A percentile compares a stretch with the other conserved stretches of the same genome.
These are phyloP conservation scores for Orthonevra nobilis DNA, from an alignment of 2,888 invertebrate species.

Conservation along the genomic window DNA sequence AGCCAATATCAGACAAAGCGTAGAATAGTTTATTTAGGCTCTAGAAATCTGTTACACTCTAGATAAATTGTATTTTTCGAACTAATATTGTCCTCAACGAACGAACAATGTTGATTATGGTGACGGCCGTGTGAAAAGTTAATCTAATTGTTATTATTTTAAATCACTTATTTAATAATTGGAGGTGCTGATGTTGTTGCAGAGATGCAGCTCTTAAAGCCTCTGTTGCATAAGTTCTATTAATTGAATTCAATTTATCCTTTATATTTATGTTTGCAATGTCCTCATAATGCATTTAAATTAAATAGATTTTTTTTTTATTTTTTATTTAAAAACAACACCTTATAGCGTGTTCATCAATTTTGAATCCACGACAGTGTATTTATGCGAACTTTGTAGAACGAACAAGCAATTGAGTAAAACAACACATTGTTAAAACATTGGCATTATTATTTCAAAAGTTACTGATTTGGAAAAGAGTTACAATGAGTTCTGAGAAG, in stretches of 20 bases:
- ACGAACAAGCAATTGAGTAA: conserved; percentile 42
- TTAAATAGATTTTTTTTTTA: conserved; percentile 40
- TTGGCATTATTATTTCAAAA: no score
- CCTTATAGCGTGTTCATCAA: conserved; percentile 23
- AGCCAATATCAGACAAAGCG: conserved; percentile 46
- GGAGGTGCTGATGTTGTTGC: conserved; percentile 8
- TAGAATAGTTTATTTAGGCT: conserved; percentile 46
- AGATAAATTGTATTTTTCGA: conserved; percentile 56
- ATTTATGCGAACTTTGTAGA: conserved; percentile 36
- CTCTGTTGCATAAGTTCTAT: conserved; percentile 13
- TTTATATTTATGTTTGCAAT: conserved; percentile 26
- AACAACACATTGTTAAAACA: conserved; percentile 7
- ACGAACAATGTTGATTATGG: background rate
- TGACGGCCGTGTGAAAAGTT: background rate
- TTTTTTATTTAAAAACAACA: conserved; percentile 23
- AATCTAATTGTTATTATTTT: conserved; percentile 27
- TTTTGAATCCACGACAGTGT: conserved; percentile 13
- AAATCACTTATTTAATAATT: conserved; percentile 33
- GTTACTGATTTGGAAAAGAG: no score
- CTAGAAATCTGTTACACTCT: conserved; percentile 33
- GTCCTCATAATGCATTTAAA: conserved; percentile 49
- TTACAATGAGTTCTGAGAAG: no score
- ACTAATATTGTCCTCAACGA: conserved; percentile 19
- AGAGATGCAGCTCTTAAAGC: background rate
- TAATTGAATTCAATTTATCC: conserved; percentile 15